A percentile compares a stretch with the other conserved stretches of the same genome.
Conservation (phyloP, 2,113 vertebrate genomes). For the Fukomys damarensis region DNA sequence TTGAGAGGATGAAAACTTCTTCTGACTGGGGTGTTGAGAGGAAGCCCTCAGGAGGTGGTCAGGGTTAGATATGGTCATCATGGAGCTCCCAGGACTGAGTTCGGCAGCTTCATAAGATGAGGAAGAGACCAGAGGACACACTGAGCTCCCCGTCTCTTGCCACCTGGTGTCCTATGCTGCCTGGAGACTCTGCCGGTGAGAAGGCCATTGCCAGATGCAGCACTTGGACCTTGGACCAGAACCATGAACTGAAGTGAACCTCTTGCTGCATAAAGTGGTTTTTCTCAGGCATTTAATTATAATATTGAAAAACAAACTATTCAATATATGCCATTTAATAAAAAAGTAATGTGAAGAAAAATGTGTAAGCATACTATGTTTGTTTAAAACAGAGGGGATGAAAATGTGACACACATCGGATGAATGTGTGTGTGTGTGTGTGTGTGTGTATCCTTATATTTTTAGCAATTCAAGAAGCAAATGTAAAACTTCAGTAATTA, state of each 20-base stretch:
- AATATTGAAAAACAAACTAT: background rate
- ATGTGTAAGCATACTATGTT: background rate
- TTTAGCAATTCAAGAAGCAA: constrained; percentile 1
- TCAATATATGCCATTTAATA: background rate
- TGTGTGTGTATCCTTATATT: background rate
- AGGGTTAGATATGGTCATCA: background rate
- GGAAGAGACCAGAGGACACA: background rate
- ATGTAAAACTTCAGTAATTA: background rate
- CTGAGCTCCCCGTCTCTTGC: background rate
- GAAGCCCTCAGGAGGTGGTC: background rate
- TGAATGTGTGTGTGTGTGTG: background rate
- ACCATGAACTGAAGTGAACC: background rate
- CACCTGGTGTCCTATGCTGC: background rate
- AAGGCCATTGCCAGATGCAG: background rate
- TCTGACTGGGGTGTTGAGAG: background rate
- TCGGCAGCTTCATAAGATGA: background rate
- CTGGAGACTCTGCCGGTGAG: background rate
- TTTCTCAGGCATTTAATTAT: background rate
- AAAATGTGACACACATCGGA: background rate
- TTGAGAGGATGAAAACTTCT: background rate
- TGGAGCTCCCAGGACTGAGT: background rate
- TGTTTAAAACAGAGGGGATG: background rate
- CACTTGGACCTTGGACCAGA: background rate
- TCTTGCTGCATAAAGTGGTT: background rate
- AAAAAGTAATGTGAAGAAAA: background rate